phyloP scores from a whole-genome alignment of 2,888 invertebrate species.

The Drosophila subquinaria region DNA sequence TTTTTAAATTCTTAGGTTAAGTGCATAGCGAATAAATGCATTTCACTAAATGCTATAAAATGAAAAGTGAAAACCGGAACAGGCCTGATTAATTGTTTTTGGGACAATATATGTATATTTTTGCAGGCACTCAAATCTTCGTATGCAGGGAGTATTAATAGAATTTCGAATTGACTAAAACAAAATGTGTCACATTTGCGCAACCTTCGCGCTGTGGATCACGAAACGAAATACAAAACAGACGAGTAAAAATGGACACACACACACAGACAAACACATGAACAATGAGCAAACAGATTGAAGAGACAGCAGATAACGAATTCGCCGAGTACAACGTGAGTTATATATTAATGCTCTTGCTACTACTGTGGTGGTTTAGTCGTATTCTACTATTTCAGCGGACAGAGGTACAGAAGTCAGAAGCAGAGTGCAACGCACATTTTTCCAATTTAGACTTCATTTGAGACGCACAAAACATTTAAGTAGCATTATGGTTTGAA shows the following conservation, averaged over 20 bases:
- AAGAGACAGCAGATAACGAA: slow-evolving; percentile 4
- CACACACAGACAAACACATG: not conserved
- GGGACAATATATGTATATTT: too few species aligned
- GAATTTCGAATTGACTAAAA: not conserved
- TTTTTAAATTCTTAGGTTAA: too few species aligned
- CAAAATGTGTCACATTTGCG: not conserved
- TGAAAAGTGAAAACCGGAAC: too few species aligned
- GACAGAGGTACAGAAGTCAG: not conserved
- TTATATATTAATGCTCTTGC: not conserved
- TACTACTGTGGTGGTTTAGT: not conserved
- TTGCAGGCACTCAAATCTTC: not conserved
- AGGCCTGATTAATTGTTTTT: too few species aligned
- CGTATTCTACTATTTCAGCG: not conserved
- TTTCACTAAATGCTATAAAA: too few species aligned
- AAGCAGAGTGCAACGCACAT: not conserved
- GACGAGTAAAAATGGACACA: not conserved
- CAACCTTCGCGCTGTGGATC: not conserved
- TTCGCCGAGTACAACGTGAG: not conserved
- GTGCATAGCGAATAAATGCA: too few species aligned
- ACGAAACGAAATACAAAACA: not conserved
- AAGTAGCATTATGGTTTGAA: not conserved
- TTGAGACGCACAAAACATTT: not conserved
- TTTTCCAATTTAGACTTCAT: not conserved
- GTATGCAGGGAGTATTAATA: not conserved
- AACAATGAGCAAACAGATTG: not conserved